These are phyloP conservation scores for Noctilio leporinus DNA, from an alignment of 2,113 vertebrate genomes.

Conservation along the genomic window DNA sequence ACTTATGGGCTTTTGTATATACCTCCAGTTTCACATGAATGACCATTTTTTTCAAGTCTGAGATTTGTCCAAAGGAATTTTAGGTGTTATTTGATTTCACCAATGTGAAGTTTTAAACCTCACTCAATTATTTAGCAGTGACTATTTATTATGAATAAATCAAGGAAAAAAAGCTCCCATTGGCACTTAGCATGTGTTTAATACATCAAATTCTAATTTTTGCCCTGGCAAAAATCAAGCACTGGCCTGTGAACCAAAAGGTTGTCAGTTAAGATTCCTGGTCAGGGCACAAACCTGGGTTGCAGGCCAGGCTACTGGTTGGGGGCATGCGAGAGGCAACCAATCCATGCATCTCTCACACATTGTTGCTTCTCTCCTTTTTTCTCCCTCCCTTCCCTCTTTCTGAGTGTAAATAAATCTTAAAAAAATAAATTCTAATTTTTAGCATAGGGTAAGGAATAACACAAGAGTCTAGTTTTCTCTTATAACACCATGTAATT, in stretches of 20 bases:
- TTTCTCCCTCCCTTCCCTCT: no score
- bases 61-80: not conserved
- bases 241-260: no score
- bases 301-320: no score
- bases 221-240: no score
- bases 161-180: not conserved
- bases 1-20: not conserved
- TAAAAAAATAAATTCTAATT: not conserved
- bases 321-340: no score
- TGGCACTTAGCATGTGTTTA: not conserved
- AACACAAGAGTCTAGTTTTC: not conserved
- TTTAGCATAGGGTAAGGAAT: not conserved
- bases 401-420: no score
- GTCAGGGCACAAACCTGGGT: no score
- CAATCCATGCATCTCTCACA: no score
- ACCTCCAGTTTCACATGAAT: not conserved
- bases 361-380: no score
- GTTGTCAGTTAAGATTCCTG: no score
- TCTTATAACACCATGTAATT: not conserved
- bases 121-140: not conserved
- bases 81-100: not conserved
- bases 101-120: conserved; percentile 9
- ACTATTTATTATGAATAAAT: conserved; percentile 3
- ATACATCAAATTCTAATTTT: not conserved
- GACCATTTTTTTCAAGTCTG: not conserved